Conservation (phyloP, 2,888 invertebrate species). For the Scrobipalpa atriplicella region DNA sequence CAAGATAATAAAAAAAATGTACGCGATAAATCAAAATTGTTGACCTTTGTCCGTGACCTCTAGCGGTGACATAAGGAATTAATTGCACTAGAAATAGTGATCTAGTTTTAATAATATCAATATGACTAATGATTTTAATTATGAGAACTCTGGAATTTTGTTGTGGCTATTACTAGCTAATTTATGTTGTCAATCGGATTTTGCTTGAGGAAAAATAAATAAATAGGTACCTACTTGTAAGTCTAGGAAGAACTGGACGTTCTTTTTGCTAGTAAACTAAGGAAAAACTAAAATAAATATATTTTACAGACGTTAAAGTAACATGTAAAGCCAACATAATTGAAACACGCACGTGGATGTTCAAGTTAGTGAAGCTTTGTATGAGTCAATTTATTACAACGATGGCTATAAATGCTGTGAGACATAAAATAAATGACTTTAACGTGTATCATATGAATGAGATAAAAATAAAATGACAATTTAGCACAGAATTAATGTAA, state of each 20-base stretch:
- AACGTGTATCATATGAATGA: not conserved
- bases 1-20: not conserved
- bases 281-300: no score
- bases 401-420: not conserved
- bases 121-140: not conserved
- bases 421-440: not conserved
- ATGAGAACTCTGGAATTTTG: not conserved
- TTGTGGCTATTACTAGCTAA: not conserved
- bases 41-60: constrained; percentile 2
- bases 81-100: not conserved
- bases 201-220: no score
- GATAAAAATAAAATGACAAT: not conserved
- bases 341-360: not conserved
- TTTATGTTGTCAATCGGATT: no score
- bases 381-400: not conserved
- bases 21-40: not conserved
- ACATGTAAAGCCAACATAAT: no score
- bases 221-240: no score
- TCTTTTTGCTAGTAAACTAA: no score
- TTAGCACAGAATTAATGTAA: no score
- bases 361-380: not conserved
- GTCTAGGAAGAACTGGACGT: no score
- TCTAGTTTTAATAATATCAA: not conserved
- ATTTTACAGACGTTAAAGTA: no score
- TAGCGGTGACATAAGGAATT: not conserved